Evolutionary conservation across 1,140 invertebrate genomes (phyloP), one percentile per base, ranked within the genome.

Genomic region (Drosophila albomicans): DNA sequence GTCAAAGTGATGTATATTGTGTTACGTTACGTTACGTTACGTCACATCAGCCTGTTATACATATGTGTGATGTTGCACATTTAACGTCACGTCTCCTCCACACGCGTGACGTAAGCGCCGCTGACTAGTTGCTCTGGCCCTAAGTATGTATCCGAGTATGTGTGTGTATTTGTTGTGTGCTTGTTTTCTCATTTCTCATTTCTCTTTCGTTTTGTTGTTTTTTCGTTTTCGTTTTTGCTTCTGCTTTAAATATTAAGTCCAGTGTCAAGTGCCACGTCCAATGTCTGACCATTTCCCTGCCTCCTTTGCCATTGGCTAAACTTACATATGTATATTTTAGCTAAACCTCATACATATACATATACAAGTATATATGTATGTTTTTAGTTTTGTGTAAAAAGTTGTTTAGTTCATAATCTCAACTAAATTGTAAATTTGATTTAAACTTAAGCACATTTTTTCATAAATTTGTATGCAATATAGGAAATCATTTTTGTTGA

Each of bases 341-440:
- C 84, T 87, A 87, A 63, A 68, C 67, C 63, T 84, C 67, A 66
- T 87, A 87, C 70, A 82, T 51, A 72, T 67, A 62, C 30, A 52
- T 75, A 64, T 58, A 67, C 49, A 74, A 54, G 62, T 79, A 72
- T 61, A 66, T 65, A 77, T 57, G 66, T 56, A 56, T 38, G 35
- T 38, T 38, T 38, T 46, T 25, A 20, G 51, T 62, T 65, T 25
- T 68, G 57, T 78, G 61, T 78, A 75, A 70, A 71, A 66, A 59
- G 59, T 79, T 25, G 20, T 81, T 70, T 79, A 73, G 67, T 79
- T 69, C 54, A 78, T 82, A 88, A 87, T 88, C 84, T 87, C 85
- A 87, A 87, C 85, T 88, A 78, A 87, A 84, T 87, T 87, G 85
- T 88, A 87, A 87, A 87, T 87, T 87, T 87, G 73, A 84, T 88